phyloP scores from a whole-genome alignment of 2,888 invertebrate genomes.

The Eupeodes latifasciatus region DNA sequence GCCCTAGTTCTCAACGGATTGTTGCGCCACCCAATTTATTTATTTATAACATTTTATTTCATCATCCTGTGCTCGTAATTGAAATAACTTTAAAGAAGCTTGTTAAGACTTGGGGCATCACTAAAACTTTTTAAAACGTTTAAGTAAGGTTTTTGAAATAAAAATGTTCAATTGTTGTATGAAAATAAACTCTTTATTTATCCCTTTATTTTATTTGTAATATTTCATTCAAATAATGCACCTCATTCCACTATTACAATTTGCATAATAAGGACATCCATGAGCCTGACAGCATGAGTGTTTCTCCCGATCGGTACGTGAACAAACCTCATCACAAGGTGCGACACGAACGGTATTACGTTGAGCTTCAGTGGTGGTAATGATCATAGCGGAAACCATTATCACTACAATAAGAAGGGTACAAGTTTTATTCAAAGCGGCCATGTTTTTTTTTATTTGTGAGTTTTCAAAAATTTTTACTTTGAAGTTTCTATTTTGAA shows the following conservation, averaged over 20 bases:
- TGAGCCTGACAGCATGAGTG: not conserved
- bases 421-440: not conserved
- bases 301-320: not conserved
- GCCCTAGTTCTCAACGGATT: too few relatives aligned
- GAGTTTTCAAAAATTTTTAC: not conserved
- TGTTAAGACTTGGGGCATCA: too few relatives aligned
- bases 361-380: constrained; percentile 1
- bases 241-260: not conserved
- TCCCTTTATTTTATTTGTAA: too few relatives aligned
- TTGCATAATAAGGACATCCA: not conserved
- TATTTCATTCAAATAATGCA: not conserved
- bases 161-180: too few relatives aligned
- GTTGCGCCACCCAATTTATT: too few relatives aligned
- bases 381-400: not conserved
- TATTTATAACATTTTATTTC: too few relatives aligned
- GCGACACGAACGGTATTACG: not conserved
- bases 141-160: too few relatives aligned
- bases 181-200: too few relatives aligned
- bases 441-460: not conserved
- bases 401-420: not conserved
- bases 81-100: too few relatives aligned
- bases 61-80: too few relatives aligned
- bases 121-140: too few relatives aligned
- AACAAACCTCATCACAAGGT: constrained; percentile 2
- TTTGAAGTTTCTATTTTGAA: not conserved